Conservation (phyloP, 2,797 vertebrate genomes). For the Crax fasciolata region DNA sequence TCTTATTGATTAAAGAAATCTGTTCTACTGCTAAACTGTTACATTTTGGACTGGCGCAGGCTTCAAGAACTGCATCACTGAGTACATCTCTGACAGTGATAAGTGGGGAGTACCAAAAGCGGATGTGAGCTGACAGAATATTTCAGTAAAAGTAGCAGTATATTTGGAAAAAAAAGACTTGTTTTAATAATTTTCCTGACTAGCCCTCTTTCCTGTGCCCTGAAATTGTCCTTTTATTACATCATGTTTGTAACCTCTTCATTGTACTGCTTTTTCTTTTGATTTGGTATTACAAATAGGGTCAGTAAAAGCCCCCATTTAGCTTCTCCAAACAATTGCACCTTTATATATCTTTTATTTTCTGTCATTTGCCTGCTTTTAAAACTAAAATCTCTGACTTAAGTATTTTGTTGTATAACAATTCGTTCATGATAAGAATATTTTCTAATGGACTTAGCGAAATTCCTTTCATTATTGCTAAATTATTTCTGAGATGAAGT, state of each 20-base stretch:
- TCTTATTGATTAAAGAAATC: not conserved
- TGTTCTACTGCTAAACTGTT: rapidly evolving
- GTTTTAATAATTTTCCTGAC: not conserved
- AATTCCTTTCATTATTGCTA: not conserved
- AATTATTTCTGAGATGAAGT: not conserved
- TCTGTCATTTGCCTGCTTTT: not conserved
- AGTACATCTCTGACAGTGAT: not conserved
- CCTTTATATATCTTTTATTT: not conserved
- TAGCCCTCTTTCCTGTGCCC: not conserved
- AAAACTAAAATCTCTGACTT: not conserved
- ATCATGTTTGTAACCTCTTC: not conserved
- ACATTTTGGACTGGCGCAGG: not conserved
- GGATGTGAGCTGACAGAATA: not conserved
- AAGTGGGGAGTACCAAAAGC: not conserved
- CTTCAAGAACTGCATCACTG: not conserved
- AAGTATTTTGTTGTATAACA: not conserved
- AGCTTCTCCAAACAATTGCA: not conserved
- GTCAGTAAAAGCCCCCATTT: not conserved
- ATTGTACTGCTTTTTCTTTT: not conserved
- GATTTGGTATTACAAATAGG: not conserved
- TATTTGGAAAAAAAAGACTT: not conserved
- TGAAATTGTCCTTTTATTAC: not conserved
- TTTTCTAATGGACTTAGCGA: not conserved
- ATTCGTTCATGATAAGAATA: not conserved
- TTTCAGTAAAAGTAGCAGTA: not conserved